phyloP scores from a whole-genome alignment of 2,797 vertebrate genomes.

The Loriculus beryllinus region DNA sequence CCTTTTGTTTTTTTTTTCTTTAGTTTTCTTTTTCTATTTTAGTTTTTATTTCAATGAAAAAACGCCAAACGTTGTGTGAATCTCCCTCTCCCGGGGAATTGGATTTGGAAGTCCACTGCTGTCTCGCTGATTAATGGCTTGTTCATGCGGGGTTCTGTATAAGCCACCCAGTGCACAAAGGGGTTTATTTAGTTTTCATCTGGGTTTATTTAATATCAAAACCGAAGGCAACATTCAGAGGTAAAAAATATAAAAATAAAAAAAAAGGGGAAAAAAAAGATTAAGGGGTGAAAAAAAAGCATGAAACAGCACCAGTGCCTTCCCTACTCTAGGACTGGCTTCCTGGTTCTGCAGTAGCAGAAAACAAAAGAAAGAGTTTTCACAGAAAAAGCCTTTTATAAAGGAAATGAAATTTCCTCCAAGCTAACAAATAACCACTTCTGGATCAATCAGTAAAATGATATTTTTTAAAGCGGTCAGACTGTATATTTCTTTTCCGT shows the following conservation, averaged over 20 bases:
- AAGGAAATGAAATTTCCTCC: slow-evolving; percentile 79
- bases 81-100: slow-evolving; percentile 71
- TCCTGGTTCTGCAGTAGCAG: slow-evolving; percentile 69
- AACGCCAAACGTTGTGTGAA: slow-evolving; percentile 58
- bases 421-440: slow-evolving; percentile 54
- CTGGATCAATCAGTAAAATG: slow-evolving; percentile 85
- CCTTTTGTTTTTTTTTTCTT: slow-evolving; percentile 20
- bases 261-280: neutral
- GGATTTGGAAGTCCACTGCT: slow-evolving; percentile 76
- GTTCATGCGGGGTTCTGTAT: slow-evolving; percentile 62
- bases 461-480: slow-evolving; percentile 86
- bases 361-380: slow-evolving; percentile 73
- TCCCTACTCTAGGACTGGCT: slow-evolving; percentile 78
- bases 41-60: slow-evolving; percentile 51
- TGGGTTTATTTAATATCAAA: slow-evolving; percentile 37
- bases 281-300: slow-evolving; percentile 56
- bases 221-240: slow-evolving; percentile 42
- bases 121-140: slow-evolving; percentile 75
- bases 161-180: slow-evolving; percentile 46
- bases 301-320: slow-evolving; percentile 84
- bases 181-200: neutral
- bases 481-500: slow-evolving; percentile 81
- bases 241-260: neutral
- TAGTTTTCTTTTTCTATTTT: slow-evolving; percentile 26
- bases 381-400: slow-evolving; percentile 85